Evolutionary conservation across 2,113 vertebrate species (phyloP).

Genomic region (Syngnathus scovelli): DNA sequence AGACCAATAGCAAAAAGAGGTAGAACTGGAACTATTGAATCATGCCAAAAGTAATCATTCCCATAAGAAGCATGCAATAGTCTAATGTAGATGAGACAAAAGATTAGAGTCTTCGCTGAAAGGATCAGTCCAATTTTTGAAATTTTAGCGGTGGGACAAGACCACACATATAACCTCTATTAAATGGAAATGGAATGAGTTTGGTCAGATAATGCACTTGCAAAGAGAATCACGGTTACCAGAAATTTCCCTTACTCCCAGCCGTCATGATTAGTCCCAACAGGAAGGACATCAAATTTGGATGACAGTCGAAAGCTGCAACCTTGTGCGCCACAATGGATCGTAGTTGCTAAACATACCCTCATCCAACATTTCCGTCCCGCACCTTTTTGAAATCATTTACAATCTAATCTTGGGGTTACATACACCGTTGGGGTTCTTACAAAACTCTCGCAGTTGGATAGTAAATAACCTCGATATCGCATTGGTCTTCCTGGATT

Average conservation of each 20-base stretch:
- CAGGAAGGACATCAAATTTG: background rate
- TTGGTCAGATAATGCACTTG: background rate
- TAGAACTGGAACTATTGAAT: background rate
- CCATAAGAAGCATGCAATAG: background rate
- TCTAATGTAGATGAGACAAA: background rate
- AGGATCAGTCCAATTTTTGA: background rate
- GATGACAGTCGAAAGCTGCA: background rate
- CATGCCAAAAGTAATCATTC: background rate
- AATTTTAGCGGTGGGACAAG: background rate
- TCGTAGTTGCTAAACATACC: background rate
- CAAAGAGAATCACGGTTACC: background rate
- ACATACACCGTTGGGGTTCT: background rate
- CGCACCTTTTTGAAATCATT: background rate
- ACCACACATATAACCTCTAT: background rate
- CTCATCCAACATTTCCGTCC: background rate
- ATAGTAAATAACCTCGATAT: background rate
- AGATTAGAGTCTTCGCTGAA: background rate
- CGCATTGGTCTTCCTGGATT: background rate
- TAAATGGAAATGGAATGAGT: background rate
- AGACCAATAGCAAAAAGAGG: background rate
- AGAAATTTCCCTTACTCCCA: background rate
- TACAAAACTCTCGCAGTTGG: background rate
- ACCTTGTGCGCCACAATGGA: background rate
- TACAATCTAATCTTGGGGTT: background rate
- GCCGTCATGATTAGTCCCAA: background rate